phyloP scores from a whole-genome alignment of 2,797 vertebrate genomes.

The Tinamus major region DNA sequence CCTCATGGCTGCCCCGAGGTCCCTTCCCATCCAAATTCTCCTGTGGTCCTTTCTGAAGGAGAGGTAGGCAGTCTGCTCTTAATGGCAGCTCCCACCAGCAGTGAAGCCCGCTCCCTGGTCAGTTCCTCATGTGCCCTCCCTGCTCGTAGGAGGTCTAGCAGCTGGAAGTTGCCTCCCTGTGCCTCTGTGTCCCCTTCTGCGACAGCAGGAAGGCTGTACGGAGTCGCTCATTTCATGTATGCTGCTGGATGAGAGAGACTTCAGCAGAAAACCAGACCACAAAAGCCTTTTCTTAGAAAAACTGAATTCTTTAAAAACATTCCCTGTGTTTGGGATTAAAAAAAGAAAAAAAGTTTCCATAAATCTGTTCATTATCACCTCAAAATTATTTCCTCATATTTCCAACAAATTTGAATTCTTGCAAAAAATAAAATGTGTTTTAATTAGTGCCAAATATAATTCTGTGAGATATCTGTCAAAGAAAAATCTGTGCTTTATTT shows the following conservation, averaged over 20 bases:
- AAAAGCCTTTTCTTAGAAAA: background rate
- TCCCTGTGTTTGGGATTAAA: background rate
- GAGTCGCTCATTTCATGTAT: accelerated
- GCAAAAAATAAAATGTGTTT: background rate
- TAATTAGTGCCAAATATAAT: background rate
- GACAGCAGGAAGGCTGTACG: background rate
- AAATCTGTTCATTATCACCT: background rate
- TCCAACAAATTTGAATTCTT: background rate
- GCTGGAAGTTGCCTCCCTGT: background rate
- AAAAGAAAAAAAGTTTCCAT: background rate
- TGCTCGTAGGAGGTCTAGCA: background rate
- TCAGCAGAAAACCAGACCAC: background rate
- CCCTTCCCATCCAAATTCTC: background rate
- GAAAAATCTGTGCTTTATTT: background rate
- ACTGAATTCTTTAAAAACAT: background rate
- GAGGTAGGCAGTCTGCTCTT: constrained; percentile 5
- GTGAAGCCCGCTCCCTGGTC: background rate
- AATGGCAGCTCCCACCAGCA: background rate
- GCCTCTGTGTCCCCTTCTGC: background rate
- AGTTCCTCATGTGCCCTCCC: background rate
- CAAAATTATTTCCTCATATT: background rate
- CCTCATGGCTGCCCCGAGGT: background rate
- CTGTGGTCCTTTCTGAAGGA: background rate
- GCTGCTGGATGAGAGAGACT: background rate
- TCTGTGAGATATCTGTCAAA: background rate